Evolutionary conservation across 2,888 invertebrate genomes (phyloP), one percentile per base, ranked within the genome.

Genomic region (Amphipoea lucens): DNA sequence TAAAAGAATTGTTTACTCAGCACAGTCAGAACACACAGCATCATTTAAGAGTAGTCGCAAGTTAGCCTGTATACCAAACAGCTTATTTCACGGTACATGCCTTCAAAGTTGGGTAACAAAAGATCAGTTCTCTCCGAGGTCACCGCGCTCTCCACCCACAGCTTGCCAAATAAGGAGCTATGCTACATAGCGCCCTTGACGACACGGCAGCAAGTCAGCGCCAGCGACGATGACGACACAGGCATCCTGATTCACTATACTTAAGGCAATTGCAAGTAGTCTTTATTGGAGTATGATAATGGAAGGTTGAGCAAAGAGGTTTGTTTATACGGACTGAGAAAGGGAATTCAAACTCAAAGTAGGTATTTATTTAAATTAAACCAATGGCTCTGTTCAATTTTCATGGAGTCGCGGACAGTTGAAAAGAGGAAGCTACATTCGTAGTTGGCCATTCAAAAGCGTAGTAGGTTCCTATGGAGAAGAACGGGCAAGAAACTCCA

Each of bases 171-270:
- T 29, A 74, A 14, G 73, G 74, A 48, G 66, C 70, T 36, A 2
- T 72, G 40, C 70, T 20, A 9, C 60, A 11, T 2, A 60, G 68
- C 78, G 82, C 78, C 82, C 83, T 80, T 75, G 79, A 36, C 45
- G 73, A 57, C 73, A 48, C 40, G 69, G 7, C 69, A 23, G 51
- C 75, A 7, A 80, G 62, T 20, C 71, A 68, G 23, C 42, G 29
- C 11, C 1, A 12, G 70, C 29, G 63, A 12, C 67, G 54, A 60
- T 20, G 86, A 82, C 81, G 63, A n/a, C 57, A 42, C 29, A 7
- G 45, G 7, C 17, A 73, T 66, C 83, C 78, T 86, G 83, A 73
- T 51, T 86, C 48, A 86, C 82, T 67, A 74, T 60, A 77, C 70
- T 62, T 17, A 54, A 54, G 36, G 9, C 23, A 45, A 45, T 51